Conservation (phyloP, 2,797 vertebrate genomes). For the Erethizon dorsatum region DNA sequence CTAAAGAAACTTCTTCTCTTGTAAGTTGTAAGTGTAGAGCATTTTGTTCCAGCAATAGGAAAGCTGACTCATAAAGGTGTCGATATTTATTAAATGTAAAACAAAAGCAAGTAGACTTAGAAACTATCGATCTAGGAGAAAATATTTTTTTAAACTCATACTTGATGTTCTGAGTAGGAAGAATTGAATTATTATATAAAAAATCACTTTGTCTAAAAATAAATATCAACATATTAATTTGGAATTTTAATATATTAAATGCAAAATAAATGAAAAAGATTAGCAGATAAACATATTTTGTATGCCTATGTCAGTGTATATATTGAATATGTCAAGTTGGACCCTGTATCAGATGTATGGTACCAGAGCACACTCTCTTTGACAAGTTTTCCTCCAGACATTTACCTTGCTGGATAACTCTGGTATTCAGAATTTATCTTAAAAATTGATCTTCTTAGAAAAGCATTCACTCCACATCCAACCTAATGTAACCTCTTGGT, state of each 20-base stretch:
- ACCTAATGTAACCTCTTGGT: background rate
- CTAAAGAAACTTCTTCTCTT: too few species aligned
- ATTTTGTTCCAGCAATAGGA: too few species aligned
- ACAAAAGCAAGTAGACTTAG: background rate
- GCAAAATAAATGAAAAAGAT: background rate
- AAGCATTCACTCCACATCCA: background rate
- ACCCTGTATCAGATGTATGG: background rate
- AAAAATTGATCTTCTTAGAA: background rate
- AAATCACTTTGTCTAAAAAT: background rate
- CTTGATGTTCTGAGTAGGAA: background rate
- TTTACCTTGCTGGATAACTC: background rate
- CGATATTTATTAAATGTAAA: slow-evolving; percentile 4
- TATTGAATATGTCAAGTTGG: background rate
- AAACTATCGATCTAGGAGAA: background rate
- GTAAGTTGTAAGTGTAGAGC: too few species aligned
- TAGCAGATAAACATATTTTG: background rate
- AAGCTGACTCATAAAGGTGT: background rate
- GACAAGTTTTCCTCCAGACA: background rate
- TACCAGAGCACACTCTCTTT: background rate
- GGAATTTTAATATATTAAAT: background rate
- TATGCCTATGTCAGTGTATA: background rate
- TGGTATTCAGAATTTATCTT: background rate
- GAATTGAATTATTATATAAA: background rate
- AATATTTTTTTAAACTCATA: background rate
- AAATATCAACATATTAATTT: background rate